These are phyloP conservation scores for Hippocampus zosterae DNA, from an alignment of 2,113 vertebrate genomes.

Conservation along the genomic window DNA sequence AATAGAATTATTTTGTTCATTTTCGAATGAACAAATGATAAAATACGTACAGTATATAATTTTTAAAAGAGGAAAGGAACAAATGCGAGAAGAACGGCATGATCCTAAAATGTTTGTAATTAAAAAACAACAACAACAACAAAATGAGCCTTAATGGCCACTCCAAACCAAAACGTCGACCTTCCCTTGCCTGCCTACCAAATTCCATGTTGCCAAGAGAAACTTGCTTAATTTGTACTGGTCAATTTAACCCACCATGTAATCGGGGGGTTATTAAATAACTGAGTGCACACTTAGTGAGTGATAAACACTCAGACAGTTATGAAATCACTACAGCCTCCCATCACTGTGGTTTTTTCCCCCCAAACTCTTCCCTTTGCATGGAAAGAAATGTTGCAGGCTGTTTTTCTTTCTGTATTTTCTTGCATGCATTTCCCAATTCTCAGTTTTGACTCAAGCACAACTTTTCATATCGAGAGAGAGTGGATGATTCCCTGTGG, in stretches of 20 bases:
- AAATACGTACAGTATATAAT: no score
- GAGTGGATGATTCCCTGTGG: conserved; percentile 53
- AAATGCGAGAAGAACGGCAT: no score
- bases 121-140: no score
- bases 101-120: no score
- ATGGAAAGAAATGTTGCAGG: conserved; percentile 11
- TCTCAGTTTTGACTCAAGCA: conserved; percentile 28
- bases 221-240: not conserved
- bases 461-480: conserved; percentile 33
- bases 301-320: not conserved
- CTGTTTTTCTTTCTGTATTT: not conserved
- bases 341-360: conserved; percentile 29
- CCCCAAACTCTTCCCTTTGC: conserved; percentile 21
- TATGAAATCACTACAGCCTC: conserved; percentile 20
- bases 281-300: not conserved
- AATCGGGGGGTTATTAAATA: not conserved
- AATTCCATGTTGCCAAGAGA: not conserved
- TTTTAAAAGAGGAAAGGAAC: not conserved
- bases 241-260: not conserved
- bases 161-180: not conserved
- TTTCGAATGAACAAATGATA: no score
- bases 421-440: conserved; percentile 26
- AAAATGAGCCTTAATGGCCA: no score
- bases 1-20: no score
- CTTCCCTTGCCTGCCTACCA: not conserved